Percentiles rank a stretch among this genome's conserved stretches.
These are phyloP conservation scores for Tigriopus japonicus DNA, from an alignment of 1,140 invertebrate genomes.

Conservation along the genomic window DNA sequence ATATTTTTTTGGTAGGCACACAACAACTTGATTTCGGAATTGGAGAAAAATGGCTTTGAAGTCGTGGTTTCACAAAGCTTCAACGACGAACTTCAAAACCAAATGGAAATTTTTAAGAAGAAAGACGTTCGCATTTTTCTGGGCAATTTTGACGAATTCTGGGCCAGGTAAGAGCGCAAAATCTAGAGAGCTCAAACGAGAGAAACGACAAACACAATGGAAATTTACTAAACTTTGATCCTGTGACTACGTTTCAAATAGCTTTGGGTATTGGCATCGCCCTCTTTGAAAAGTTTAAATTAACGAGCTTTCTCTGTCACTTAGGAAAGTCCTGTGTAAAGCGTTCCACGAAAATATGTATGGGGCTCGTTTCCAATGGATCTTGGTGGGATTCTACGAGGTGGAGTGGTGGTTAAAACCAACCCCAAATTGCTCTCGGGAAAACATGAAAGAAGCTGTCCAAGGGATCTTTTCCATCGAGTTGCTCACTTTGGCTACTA, in stretches of 20 bases:
- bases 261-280: too few relatives aligned
- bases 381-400: slow-evolving; percentile 38
- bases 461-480: slow-evolving; percentile 80
- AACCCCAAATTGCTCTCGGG: slow-evolving; percentile 40
- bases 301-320: too few relatives aligned
- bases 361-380: slow-evolving; percentile 86
- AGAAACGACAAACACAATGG: too few relatives aligned
- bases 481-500: slow-evolving; percentile 44
- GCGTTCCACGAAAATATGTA: slow-evolving; percentile 51
- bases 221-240: not conserved
- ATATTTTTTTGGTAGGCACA: slow-evolving; percentile 43
- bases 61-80: slow-evolving; percentile 72
- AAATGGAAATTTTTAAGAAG: slow-evolving; percentile 63
- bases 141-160: slow-evolving; percentile 86
- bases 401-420: slow-evolving; percentile 19
- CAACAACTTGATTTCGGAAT: slow-evolving; percentile 67
- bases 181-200: not conserved
- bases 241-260: not conserved
- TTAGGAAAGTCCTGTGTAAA: slow-evolving; percentile 63
- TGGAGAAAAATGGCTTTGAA: slow-evolving; percentile 57
- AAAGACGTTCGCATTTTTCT: slow-evolving; percentile 89
- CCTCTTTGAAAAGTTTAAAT: too few relatives aligned
- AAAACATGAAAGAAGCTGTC: slow-evolving; percentile 56
- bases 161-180: slow-evolving; percentile 46
- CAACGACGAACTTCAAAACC: slow-evolving; percentile 64